These are phyloP conservation scores for Euphonia xanthogaster DNA, from an alignment of 2,797 vertebrate genomes.

Conservation along the genomic window DNA sequence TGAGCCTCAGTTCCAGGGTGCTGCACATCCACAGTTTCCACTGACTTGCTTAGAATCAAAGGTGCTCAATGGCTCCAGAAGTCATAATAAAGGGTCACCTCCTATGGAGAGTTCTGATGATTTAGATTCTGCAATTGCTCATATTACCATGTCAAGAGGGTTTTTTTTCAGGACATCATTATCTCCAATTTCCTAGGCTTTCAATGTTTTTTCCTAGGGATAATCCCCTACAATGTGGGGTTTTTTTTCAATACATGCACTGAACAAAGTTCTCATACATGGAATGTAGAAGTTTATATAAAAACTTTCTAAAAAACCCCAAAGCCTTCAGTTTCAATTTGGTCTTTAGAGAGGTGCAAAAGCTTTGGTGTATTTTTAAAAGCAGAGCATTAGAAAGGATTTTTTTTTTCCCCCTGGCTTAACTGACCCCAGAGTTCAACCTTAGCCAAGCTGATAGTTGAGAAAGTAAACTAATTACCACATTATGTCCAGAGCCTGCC, in stretches of 20 bases:
- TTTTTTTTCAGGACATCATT: background rate
- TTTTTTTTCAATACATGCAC: background rate
- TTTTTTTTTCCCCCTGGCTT: background rate
- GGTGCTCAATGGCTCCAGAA: background rate
- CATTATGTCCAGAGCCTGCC: background rate
- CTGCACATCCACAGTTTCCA: background rate
- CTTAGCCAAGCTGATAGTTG: background rate
- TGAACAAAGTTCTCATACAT: background rate
- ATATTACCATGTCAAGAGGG: background rate
- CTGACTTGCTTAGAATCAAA: background rate
- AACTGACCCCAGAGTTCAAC: background rate
- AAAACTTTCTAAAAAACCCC: background rate
- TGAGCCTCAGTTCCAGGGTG: background rate
- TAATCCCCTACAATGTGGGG: background rate
- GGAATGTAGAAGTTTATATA: background rate
- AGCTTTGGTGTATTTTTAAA: background rate
- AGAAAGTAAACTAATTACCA: constrained; percentile 41
- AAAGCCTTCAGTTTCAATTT: background rate
- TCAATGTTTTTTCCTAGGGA: background rate
- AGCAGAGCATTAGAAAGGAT: background rate
- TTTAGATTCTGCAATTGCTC: background rate
- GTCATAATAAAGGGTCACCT: background rate
- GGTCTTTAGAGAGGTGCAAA: background rate
- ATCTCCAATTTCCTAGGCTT: background rate
- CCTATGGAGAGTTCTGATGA: background rate